Evolutionary conservation across 2,113 vertebrate species (phyloP).

Genomic region (Ageneiosus marmoratus): DNA sequence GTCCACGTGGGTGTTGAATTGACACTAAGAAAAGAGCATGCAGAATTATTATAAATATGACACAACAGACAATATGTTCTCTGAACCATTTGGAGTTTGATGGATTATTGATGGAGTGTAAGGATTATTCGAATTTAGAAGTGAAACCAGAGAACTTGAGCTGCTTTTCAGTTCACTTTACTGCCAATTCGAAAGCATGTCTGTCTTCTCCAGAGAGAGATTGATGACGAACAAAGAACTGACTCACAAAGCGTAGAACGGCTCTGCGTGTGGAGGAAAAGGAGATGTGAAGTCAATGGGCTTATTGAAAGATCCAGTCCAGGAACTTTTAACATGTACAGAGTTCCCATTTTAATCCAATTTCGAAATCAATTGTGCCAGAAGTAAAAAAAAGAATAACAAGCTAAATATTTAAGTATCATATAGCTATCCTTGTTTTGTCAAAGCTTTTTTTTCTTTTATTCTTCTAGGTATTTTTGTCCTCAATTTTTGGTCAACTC

Average conservation of each 20-base stretch:
- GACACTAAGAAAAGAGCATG: background rate
- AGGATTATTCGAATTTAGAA: background rate
- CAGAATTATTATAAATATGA: background rate
- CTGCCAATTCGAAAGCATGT: background rate
- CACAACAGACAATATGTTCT: background rate
- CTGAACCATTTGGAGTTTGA: background rate
- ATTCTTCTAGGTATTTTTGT: too few relatives aligned
- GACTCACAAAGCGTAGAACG: slow-evolving; percentile 5
- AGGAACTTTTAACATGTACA: background rate
- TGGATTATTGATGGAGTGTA: too few relatives aligned
- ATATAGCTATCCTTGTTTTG: too few relatives aligned
- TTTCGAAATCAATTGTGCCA: background rate
- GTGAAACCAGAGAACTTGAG: background rate
- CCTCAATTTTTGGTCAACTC: too few relatives aligned
- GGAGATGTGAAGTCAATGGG: background rate
- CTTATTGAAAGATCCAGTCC: background rate
- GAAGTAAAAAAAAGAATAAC: too few relatives aligned
- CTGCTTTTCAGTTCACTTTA: background rate
- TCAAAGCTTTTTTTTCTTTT: too few relatives aligned
- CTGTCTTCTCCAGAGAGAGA: background rate
- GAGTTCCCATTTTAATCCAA: background rate
- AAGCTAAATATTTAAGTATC: too few relatives aligned
- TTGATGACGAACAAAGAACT: slow-evolving; percentile 4
- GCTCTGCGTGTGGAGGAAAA: slow-evolving; percentile 12
- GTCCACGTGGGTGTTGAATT: background rate